Percentiles rank a stretch among this genome's conserved stretches.
These are phyloP conservation scores for Formicarius rufipectus DNA, from an alignment of 2,113 vertebrate species.

Conservation along the genomic window DNA sequence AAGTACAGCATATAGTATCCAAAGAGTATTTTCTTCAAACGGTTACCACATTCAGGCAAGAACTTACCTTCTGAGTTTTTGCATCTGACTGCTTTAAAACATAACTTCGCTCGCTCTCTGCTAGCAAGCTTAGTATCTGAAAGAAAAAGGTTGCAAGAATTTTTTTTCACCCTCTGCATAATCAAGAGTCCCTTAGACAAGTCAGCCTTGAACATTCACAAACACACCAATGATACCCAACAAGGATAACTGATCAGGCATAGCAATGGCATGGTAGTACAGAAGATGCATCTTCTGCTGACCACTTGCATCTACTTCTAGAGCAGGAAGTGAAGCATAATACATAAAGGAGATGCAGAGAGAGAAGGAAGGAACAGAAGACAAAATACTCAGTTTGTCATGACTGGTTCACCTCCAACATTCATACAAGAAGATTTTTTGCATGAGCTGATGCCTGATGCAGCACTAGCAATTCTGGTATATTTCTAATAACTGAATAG, in stretches of 20 bases:
- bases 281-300: background rate
- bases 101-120: slow-evolving; percentile 91
- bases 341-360: background rate
- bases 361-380: background rate
- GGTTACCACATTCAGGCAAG: background rate
- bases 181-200: background rate
- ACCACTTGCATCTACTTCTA: background rate
- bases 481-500: background rate
- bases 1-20: background rate
- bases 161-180: background rate
- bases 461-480: background rate
- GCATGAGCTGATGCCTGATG: background rate
- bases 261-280: background rate
- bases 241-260: background rate
- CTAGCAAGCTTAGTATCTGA: slow-evolving; percentile 89
- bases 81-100: slow-evolving; percentile 89
- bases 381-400: background rate
- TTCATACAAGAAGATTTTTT: background rate
- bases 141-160: background rate
- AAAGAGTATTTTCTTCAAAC: background rate
- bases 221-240: background rate
- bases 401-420: background rate
- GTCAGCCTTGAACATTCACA: background rate
- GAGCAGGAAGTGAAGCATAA: background rate
- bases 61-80: slow-evolving; percentile 81